phyloP scores from a whole-genome alignment of 2,113 vertebrate species.

The Leucoraja erinaceus region DNA sequence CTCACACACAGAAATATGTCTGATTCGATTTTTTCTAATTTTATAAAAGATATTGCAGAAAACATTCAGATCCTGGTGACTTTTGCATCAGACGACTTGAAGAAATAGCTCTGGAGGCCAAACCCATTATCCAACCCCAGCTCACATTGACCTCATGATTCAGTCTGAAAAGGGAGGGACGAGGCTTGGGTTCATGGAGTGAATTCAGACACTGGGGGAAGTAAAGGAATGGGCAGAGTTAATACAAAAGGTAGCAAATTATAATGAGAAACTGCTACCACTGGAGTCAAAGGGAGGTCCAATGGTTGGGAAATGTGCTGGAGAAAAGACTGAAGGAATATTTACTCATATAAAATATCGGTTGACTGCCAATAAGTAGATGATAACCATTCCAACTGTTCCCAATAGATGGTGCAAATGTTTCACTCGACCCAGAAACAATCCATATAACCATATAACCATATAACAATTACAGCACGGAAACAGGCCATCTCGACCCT shows the following conservation, averaged over 20 bases:
- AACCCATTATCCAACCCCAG: slow-evolving; percentile 42
- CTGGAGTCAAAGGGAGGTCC: not conserved
- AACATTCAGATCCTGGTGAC: slow-evolving; percentile 51
- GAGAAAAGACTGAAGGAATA: too few species aligned
- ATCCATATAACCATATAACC: too few species aligned
- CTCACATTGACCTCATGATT: slow-evolving; percentile 45
- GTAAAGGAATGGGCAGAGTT: not conserved
- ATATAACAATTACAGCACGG: too few species aligned
- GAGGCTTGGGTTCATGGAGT: slow-evolving; percentile 43
- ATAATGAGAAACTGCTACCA: not conserved
- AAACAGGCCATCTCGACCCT: too few species aligned
- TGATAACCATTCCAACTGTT: not conserved
- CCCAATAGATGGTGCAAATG: not conserved
- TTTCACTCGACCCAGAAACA: not conserved
- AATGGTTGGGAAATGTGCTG: not conserved
- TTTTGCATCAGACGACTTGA: slow-evolving; percentile 45
- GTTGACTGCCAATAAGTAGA: not conserved
- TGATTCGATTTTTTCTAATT: slow-evolving; percentile 43
- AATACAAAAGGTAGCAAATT: not conserved
- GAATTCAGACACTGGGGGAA: slow-evolving; percentile 21
- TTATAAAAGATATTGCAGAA: slow-evolving; percentile 47
- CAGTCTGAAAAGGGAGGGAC: slow-evolving; percentile 40
- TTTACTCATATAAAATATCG: not conserved
- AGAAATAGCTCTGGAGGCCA: slow-evolving; percentile 44
- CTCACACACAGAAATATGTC: slow-evolving; percentile 45